Conservation (phyloP, 2,797 vertebrate species). For the Sibirionetta formosa region DNA sequence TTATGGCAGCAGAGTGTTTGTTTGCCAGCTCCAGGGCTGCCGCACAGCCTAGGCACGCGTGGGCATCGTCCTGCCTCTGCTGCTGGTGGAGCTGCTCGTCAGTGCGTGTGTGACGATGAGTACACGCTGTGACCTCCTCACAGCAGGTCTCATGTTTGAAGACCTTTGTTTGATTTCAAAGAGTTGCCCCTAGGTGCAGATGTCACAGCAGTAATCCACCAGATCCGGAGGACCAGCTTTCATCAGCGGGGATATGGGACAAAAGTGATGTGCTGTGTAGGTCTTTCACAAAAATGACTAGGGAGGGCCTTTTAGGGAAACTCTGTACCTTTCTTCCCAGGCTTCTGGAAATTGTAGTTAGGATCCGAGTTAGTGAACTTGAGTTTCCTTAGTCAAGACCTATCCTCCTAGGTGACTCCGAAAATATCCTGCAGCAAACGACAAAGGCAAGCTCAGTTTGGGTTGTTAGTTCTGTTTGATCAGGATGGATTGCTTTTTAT, state of each 20-base stretch:
- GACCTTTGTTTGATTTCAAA: neutral
- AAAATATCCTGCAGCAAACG: neutral
- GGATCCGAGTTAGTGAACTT: neutral
- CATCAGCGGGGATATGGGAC: neutral
- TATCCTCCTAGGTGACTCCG: neutral
- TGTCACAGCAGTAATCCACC: neutral
- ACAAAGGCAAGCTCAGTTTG: neutral
- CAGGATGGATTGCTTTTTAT: neutral
- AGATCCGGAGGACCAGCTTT: neutral
- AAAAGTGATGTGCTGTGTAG: neutral
- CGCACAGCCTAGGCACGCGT: neutral
- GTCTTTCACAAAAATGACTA: neutral
- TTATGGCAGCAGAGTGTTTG: neutral
- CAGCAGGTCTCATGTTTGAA: neutral
- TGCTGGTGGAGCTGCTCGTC: accelerated
- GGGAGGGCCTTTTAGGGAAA: neutral
- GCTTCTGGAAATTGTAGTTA: neutral
- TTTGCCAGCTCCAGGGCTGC: neutral
- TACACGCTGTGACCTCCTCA: neutral
- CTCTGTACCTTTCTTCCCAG: neutral
- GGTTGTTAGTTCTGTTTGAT: neutral
- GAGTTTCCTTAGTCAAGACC: neutral
- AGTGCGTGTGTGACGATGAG: accelerated
- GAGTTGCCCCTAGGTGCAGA: neutral
- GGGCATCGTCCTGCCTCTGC: accelerated